A percentile compares a stretch with the other conserved stretches of the same genome.
Conservation (phyloP, 1,140 invertebrate species). For the Zaprionus lachaisei region DNA sequence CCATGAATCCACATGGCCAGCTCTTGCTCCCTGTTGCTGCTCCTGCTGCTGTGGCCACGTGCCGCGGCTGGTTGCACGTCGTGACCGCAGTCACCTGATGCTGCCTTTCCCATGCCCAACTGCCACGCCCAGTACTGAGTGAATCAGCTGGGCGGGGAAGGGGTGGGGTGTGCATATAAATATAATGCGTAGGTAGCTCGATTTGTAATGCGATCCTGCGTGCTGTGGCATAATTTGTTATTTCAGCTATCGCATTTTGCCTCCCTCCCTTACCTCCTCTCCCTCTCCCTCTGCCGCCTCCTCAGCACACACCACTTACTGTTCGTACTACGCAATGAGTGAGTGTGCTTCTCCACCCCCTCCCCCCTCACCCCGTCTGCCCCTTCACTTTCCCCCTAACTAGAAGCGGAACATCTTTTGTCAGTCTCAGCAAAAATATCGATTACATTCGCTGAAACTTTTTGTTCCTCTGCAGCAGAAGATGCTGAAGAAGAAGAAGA, state of each 20-base stretch:
- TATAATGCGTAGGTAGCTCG: slow-evolving; percentile 12
- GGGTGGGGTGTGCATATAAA: slow-evolving; percentile 1
- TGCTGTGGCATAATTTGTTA: slow-evolving; percentile 78
- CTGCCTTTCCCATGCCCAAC: slow-evolving; percentile 62
- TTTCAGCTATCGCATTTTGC: slow-evolving; percentile 67
- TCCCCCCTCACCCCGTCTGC: neutral
- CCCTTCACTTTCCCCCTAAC: neutral
- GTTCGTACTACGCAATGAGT: slow-evolving; percentile 11
- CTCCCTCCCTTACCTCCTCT: neutral
- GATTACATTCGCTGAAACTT: slow-evolving; percentile 56
- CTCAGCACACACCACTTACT: neutral
- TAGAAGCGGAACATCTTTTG: slow-evolving; percentile 41
- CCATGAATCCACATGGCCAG: slow-evolving; percentile 28
- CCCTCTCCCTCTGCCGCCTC: neutral
- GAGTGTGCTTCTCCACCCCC: slow-evolving; percentile 9
- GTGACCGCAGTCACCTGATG: slow-evolving; percentile 64
- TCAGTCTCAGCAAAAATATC: slow-evolving; percentile 50
- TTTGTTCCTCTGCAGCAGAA: slow-evolving; percentile 8
- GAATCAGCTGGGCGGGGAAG: slow-evolving; percentile 16
- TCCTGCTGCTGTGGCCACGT: slow-evolving; percentile 49
- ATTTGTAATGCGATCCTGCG: slow-evolving; percentile 71
- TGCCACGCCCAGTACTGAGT: slow-evolving; percentile 32
- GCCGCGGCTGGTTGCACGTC: slow-evolving; percentile 37
- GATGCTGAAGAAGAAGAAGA: neutral
- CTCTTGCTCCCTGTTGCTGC: neutral